These are phyloP conservation scores for Stigmatopora argus DNA, from an alignment of 2,113 vertebrate species.

Conservation along the genomic window DNA sequence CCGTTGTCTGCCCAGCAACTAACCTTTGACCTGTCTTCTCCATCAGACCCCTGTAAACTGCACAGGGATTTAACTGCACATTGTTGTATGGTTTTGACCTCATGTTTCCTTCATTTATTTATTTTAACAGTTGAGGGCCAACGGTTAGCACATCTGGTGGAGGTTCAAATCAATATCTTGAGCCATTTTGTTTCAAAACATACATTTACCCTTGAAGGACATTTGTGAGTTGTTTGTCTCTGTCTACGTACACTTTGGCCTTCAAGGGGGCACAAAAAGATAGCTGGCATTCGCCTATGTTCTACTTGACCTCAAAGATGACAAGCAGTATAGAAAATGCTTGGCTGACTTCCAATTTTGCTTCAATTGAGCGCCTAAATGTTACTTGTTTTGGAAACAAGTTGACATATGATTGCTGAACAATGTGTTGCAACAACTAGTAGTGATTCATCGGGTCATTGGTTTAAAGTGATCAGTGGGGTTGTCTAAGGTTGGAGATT, in stretches of 20 bases:
- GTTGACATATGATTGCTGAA: conserved; percentile 21
- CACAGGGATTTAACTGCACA: conserved; percentile 15
- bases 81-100: conserved; percentile 19
- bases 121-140: conserved; percentile 1
- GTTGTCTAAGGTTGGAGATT: conserved; percentile 33
- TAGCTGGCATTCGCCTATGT: not conserved
- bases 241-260: not conserved
- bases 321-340: not conserved
- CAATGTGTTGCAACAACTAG: conserved; percentile 27
- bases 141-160: not conserved
- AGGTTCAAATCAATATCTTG: not conserved
- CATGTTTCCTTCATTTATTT: conserved; percentile 5
- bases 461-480: conserved; percentile 30
- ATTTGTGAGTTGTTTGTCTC: not conserved
- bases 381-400: conserved; percentile 3
- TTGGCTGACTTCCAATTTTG: not conserved
- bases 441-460: conserved; percentile 23
- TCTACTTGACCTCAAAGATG: not conserved
- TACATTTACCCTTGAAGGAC: not conserved
- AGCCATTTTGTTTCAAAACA: not conserved
- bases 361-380: not conserved
- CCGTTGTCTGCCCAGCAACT: conserved; percentile 34
- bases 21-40: conserved; percentile 42
- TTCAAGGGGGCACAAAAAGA: not conserved
- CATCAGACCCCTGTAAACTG: conserved; percentile 29